These are phyloP conservation scores for Acleris emargana DNA, from an alignment of 2,888 invertebrate genomes.

Conservation along the genomic window DNA sequence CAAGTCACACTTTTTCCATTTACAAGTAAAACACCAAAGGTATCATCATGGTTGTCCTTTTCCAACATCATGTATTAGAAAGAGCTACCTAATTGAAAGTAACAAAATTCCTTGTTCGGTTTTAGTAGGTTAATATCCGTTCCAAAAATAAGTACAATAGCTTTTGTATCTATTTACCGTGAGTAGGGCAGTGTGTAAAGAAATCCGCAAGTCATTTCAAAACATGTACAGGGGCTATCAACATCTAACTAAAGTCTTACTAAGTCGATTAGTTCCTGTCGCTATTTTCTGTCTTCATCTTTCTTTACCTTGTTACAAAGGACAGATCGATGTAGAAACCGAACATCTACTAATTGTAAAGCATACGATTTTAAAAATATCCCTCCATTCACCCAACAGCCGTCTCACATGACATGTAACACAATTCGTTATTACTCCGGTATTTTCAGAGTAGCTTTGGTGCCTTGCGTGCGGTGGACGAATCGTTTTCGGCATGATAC, in stretches of 20 bases:
- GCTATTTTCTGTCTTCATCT: no score
- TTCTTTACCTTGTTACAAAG: no score
- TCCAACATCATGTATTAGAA: neutral
- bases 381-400: constrained; percentile 1
- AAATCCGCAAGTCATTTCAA: constrained; percentile 27
- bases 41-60: neutral
- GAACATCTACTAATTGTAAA: no score
- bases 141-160: constrained; percentile 42
- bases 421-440: neutral
- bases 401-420: constrained; percentile 15
- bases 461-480: constrained; percentile 8
- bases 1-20: constrained; percentile 33
- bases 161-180: constrained; percentile 47
- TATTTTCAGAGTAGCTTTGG: neutral
- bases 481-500: constrained; percentile 8
- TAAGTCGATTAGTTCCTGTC: no score
- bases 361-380: no score
- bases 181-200: constrained; percentile 57
- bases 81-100: neutral
- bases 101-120: neutral
- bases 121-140: constrained; percentile 1
- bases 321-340: no score
- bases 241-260: no score
- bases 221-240: constrained; percentile 7
- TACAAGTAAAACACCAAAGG: neutral